Evolutionary conservation across 2,797 vertebrate genomes (phyloP).

Genomic region (Molossus molossus): DNA sequence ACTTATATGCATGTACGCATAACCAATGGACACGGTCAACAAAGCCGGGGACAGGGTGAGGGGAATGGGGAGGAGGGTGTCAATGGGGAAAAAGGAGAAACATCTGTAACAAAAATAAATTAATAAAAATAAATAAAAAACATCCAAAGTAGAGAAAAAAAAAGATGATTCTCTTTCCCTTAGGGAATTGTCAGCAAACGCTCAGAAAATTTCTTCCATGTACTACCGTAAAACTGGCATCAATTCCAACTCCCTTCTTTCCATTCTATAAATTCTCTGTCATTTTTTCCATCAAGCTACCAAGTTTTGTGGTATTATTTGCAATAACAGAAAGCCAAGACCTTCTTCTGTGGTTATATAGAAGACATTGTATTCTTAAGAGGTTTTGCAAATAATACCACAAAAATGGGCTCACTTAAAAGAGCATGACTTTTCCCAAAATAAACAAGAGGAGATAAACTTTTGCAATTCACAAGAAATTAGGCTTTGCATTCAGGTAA

Average conservation of each 20-base stretch:
- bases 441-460: slow-evolving; percentile 1
- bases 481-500: slow-evolving; percentile 26
- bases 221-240: slow-evolving; percentile 14
- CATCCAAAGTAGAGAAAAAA: no score
- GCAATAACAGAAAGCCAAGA: slow-evolving; percentile 67
- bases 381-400: slow-evolving; percentile 70
- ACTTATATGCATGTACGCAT: no score
- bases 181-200: not conserved
- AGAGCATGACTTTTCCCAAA: slow-evolving; percentile 61
- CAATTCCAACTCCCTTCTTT: not conserved
- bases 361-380: slow-evolving; percentile 54
- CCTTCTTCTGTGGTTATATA: slow-evolving; percentile 64
- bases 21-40: no score
- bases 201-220: not conserved
- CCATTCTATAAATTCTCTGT: slow-evolving; percentile 61
- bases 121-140: no score
- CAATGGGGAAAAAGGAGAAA: no score
- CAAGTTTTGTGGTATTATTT: slow-evolving; percentile 66
- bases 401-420: slow-evolving; percentile 67
- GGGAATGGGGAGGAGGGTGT: no score
- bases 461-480: slow-evolving; percentile 27
- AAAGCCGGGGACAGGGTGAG: no score
- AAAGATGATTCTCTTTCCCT: not conserved
- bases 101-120: no score
- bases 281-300: slow-evolving; percentile 71